phyloP scores from a whole-genome alignment of 1,140 invertebrate species.

The Diachasma alloeum region DNA sequence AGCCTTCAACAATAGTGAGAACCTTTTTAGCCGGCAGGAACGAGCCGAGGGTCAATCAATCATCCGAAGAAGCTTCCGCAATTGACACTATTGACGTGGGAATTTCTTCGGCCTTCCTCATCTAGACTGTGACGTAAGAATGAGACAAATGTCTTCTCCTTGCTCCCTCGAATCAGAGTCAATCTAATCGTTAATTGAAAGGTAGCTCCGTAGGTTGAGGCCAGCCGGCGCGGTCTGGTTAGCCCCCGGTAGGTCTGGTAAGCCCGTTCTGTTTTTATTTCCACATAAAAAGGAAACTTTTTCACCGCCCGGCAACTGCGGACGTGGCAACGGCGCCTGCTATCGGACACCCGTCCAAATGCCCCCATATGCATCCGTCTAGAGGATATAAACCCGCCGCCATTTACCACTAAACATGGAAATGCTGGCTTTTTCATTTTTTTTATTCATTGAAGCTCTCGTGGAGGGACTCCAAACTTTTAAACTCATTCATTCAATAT shows the following conservation, averaged over 20 bases:
- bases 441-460: not conserved
- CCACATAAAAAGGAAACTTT: not conserved
- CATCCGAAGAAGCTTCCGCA: too few species aligned
- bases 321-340: conserved; percentile 35
- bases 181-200: not conserved
- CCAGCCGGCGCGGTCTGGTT: not conserved
- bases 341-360: conserved; percentile 21
- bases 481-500: too few species aligned
- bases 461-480: too few species aligned
- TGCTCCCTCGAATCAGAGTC: not conserved
- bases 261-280: conserved; percentile 15
- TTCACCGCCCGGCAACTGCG: conserved; percentile 5
- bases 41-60: too few species aligned
- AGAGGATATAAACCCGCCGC: not conserved
- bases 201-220: not conserved
- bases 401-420: not conserved
- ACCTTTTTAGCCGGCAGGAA: too few species aligned
- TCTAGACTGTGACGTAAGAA: not conserved
- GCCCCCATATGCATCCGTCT: conserved; percentile 6
- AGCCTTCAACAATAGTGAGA: not conserved
- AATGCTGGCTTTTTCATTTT: not conserved
- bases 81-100: too few species aligned
- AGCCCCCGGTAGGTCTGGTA: conserved; percentile 30
- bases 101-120: not conserved
- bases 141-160: not conserved